phyloP scores from a whole-genome alignment of 1,140 invertebrate species.

The Heliconius hewitsoni region DNA sequence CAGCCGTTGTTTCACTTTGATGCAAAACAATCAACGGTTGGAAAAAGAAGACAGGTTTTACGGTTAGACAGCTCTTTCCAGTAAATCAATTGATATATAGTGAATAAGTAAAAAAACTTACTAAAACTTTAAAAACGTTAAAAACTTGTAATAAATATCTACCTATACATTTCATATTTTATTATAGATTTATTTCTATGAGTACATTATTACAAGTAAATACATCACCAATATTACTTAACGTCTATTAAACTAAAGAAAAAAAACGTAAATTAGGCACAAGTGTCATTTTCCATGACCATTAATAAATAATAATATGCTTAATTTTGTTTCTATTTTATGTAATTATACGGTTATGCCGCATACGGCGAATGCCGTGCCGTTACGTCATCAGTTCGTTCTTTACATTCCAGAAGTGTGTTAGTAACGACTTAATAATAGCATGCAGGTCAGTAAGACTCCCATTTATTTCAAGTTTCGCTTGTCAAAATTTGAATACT shows the following conservation, averaged over 20 bases:
- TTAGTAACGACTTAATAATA: slow-evolving; percentile 50
- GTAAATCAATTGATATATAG: background rate
- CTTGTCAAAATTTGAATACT: slow-evolving; percentile 22
- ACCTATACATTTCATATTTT: background rate
- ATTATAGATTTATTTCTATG: no score
- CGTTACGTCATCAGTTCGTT: slow-evolving; percentile 57
- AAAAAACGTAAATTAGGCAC: slow-evolving; percentile 22
- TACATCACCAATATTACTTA: background rate
- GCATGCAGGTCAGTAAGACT: slow-evolving; percentile 48
- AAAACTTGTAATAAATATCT: background rate
- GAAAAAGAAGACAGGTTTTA: background rate
- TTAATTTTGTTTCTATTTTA: slow-evolving; percentile 13
- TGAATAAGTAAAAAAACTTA: slow-evolving; percentile 1
- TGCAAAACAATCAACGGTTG: slow-evolving; percentile 2
- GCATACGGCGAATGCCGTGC: slow-evolving; percentile 18
- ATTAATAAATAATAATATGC: slow-evolving; percentile 20
- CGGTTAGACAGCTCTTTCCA: background rate
- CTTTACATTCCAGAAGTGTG: slow-evolving; percentile 54
- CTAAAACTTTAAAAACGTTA: no score
- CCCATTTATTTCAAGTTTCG: slow-evolving; percentile 50
- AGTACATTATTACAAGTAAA: background rate
- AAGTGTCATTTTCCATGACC: slow-evolving; percentile 28
- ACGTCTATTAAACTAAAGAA: background rate
- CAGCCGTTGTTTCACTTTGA: background rate
- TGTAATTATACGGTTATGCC: slow-evolving; percentile 23